These are phyloP conservation scores for Etheostoma perlongum DNA, from an alignment of 2,797 vertebrate genomes.

Conservation along the genomic window DNA sequence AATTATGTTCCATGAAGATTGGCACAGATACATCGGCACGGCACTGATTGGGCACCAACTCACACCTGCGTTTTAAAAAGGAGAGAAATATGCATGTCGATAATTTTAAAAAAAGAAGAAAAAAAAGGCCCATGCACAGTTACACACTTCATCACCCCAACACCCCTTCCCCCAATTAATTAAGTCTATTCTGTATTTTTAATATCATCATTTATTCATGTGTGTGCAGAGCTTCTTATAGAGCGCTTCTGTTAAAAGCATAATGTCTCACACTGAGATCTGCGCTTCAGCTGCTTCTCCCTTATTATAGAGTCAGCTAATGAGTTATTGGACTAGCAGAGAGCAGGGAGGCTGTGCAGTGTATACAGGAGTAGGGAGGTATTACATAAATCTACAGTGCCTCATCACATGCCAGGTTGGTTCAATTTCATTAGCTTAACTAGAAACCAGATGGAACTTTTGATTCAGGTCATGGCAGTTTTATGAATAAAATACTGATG, in stretches of 20 bases:
- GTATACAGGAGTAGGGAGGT: conserved; percentile 19
- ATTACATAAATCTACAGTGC: conserved; percentile 52
- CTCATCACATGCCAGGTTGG: conserved; percentile 13
- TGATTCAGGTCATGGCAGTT: conserved; percentile 4
- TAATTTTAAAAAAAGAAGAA: not conserved
- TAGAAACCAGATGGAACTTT: conserved; percentile 5
- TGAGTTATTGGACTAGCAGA: conserved; percentile 65
- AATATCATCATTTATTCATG: conserved; percentile 68
- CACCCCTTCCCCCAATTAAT: conserved; percentile 27
- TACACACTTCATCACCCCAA: not conserved
- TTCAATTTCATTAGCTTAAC: conserved; percentile 22
- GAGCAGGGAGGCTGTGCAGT: conserved; percentile 27
- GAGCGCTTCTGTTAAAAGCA: conserved; percentile 55
- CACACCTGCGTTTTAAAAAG: conserved; percentile 45
- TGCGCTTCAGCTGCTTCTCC: conserved; percentile 37
- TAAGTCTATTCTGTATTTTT: conserved; percentile 52
- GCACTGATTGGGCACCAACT: conserved; percentile 23
- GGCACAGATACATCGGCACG: conserved; percentile 50
- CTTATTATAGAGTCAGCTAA: conserved; percentile 63
- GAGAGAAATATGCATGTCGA: conserved; percentile 40
- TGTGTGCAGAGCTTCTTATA: conserved; percentile 47
- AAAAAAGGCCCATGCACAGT: conserved; percentile 16
- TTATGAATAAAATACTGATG: conserved; percentile 1
- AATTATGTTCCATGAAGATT: conserved; percentile 44
- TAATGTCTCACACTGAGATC: conserved; percentile 55